Evolutionary conservation across 2,888 invertebrate genomes (phyloP), one percentile per base, ranked within the genome.

Genomic region (Hydraecia micacea): DNA sequence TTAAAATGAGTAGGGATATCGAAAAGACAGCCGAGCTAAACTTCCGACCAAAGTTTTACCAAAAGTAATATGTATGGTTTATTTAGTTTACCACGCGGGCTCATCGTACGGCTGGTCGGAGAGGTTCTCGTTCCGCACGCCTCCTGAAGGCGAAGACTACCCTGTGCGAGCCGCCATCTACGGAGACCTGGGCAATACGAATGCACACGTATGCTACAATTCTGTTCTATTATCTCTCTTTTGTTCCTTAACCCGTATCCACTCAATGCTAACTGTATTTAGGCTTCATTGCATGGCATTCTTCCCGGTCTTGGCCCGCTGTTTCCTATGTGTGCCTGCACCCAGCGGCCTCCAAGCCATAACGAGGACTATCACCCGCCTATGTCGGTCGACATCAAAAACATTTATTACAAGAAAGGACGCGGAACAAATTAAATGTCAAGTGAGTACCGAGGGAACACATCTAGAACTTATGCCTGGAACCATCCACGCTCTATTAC

Each of bases 151-250:
- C n/a, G 91, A 99, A 18, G 66, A 39, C 39, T 39, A 39, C 99
- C 97, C 97, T 46, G 98, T 99, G 0, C 97, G 97, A 46, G 96
- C 99, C 71, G 99, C 98, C 28, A 97, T 99, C 88, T 99, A 98
- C 15, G 66, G 66, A 18, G 66, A 66, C 66, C 18, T 39, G n/a
- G 66, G 39, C 4, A 39, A n/a, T 39, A 25, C 39, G 39, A 25
- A 66, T 66, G 66, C 66, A 13, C 66, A 66, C 15, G 39, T 66
- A 66, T 66, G 66, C n/a, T 66, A 66, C 39, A n/a, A 39, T n/a
- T 39, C 25, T n/a, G 15, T 65, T 65, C 36, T 36, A 36, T 36
- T 5, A 36, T 36, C 36, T 36, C 3, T 36, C 8, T 3, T 25
- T n/a, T 39, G 15, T 66, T 39, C 25, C 7, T 3, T 25, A 65